Evolutionary conservation across 2,797 vertebrate species (phyloP).

Genomic region (Astyanax mexicanus): DNA sequence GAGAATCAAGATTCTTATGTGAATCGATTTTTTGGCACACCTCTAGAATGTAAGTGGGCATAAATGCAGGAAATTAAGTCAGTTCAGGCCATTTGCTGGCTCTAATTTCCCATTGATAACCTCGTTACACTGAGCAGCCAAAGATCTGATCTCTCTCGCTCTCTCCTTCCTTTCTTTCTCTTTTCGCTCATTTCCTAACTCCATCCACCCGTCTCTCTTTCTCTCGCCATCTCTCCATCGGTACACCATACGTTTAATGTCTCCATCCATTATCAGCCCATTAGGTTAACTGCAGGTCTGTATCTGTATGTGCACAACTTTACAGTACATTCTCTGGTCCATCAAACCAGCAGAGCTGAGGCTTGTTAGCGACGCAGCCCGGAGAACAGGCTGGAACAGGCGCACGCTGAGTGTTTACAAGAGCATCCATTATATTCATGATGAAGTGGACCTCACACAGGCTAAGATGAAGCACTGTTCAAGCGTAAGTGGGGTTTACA

Average conservation of each 20-base stretch:
- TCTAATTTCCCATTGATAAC: slow-evolving; percentile 17
- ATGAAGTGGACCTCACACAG: slow-evolving; percentile 14
- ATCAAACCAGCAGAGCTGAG: not conserved
- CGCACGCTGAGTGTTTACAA: not conserved
- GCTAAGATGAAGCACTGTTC: not conserved
- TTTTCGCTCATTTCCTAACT: not conserved
- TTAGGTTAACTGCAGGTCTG: not conserved
- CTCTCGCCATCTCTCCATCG: not conserved
- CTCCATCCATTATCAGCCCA: not conserved
- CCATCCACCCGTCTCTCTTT: not conserved
- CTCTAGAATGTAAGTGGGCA: slow-evolving; percentile 27
- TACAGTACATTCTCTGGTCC: too few species aligned
- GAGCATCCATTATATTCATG: slow-evolving; percentile 6
- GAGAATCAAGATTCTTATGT: too few species aligned
- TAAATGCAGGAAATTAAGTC: slow-evolving; percentile 43
- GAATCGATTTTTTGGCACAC: too few species aligned
- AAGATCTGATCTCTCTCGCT: not conserved
- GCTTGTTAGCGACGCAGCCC: not conserved
- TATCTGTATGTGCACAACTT: slow-evolving; percentile 1
- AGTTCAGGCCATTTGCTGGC: slow-evolving; percentile 28
- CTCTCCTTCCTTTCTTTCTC: not conserved
- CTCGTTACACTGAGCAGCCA: slow-evolving; percentile 13
- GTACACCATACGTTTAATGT: not conserved
- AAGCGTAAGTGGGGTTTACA: not conserved
- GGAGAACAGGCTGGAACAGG: not conserved